Base-by-base conservation (phyloP, 2,113 vertebrate genomes). In the Tragelaphus imberbis region DNA sequence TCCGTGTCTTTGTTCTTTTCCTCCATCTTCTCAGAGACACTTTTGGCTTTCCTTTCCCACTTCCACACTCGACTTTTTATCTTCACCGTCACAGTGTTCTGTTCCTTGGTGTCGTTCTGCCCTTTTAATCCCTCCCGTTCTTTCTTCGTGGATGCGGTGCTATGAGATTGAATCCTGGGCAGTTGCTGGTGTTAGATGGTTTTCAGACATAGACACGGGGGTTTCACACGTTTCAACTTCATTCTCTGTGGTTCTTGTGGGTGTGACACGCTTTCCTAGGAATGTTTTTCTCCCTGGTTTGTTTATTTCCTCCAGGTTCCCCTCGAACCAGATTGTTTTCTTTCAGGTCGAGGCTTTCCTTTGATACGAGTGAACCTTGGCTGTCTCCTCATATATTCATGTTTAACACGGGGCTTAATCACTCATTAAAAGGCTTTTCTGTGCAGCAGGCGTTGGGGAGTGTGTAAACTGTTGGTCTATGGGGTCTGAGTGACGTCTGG, bases 181-280 rank as follows among this genome's bases (percentile, higher is more conserved):
- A 30, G 17, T 4, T 28, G 27, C 53, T 12, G 21, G 11, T 44
- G 10, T 4, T 14, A 1, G 28, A 2, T 7, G 13, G 58, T 49
- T 59, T 63, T 49, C 81, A 68, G 56, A 14, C 28, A 14, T 16
- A 16, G 9, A 68, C 3, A 15, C 2, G 0, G 23, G 33, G 16
- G 14, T 53, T 4, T 17, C 2, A 0, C 55, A 0, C 1, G 13
- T 53, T 15, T 44, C 40, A 4, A 3, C 47, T 28, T 17, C 0
- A 14, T 25, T 36, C 56, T n/a, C 81, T 80, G 1, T 15, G 17
- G 33, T 36, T 13, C 28, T 56, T 16, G 1, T 53, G 9, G 28
- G 6, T 28, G 0, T 15, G 33, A 2, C 2, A 14, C 0, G 4
- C 1, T 15, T 40, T 63, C 51, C 63, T 12, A 10, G 55, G 23